These are phyloP conservation scores for Nyctereutes procyonoides DNA, from an alignment of 2,113 vertebrate genomes.

Conservation along the genomic window DNA sequence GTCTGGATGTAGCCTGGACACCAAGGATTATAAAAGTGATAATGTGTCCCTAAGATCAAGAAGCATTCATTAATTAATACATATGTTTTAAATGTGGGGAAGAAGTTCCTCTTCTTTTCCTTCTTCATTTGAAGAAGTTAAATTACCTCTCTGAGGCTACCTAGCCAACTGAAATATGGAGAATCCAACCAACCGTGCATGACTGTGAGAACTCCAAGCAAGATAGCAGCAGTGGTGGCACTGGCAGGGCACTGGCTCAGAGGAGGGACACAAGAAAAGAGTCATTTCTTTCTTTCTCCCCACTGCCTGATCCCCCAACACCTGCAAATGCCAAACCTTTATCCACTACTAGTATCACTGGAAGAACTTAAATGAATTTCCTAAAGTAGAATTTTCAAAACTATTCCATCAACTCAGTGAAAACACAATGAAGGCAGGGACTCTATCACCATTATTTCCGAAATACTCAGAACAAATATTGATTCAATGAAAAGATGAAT, in stretches of 20 bases:
- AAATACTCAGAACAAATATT: not conserved
- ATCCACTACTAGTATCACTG: not conserved
- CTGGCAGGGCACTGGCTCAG: not conserved
- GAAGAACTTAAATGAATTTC: constrained; percentile 4
- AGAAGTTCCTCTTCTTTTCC: not conserved
- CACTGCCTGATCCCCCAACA: not conserved
- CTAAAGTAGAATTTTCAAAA: constrained; percentile 7
- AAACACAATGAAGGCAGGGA: not conserved
- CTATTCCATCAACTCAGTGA: not conserved
- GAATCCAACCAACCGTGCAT: not conserved
- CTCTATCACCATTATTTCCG: not conserved
- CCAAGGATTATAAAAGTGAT: not conserved
- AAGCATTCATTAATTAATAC: not conserved
- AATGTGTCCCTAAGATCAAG: not conserved
- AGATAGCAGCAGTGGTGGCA: not conserved
- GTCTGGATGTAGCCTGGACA: not conserved
- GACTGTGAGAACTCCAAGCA: not conserved
- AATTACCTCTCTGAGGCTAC: constrained; percentile 23
- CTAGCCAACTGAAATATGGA: constrained; percentile 3
- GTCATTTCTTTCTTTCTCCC: not conserved
- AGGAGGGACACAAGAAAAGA: not conserved
- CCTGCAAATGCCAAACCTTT: not conserved
- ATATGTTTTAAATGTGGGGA: not conserved
- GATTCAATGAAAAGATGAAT: not conserved
- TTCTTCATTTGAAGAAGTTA: not conserved